Percentiles rank a stretch among this genome's conserved stretches.
These are phyloP conservation scores for Nasonia longicornis DNA, from an alignment of 1,140 invertebrate species.

Conservation along the genomic window DNA sequence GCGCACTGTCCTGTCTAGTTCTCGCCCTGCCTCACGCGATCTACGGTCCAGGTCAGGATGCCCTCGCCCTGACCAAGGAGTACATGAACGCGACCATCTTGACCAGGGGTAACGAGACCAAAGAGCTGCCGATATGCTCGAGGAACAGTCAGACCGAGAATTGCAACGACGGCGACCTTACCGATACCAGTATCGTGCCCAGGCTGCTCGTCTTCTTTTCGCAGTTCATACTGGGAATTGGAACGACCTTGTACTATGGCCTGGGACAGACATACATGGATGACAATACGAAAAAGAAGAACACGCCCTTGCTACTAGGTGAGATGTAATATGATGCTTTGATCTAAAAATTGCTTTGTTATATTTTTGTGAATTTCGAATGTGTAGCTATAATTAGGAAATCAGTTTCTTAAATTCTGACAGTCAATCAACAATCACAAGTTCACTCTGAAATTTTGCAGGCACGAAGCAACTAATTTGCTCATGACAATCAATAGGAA, in stretches of 20 bases:
- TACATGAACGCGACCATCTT: constrained; percentile 62
- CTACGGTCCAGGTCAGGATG: constrained; percentile 75
- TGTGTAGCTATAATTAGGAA: too few relatives aligned
- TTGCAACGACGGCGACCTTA: constrained; percentile 66
- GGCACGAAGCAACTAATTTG: too few relatives aligned
- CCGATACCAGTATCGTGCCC: constrained; percentile 69
- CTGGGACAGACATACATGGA: constrained; percentile 79
- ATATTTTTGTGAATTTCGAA: too few relatives aligned
- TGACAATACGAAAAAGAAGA: constrained; percentile 78
- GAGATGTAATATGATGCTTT: constrained; percentile 1
- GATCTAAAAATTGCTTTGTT: neutral
- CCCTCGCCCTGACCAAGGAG: constrained; percentile 66
- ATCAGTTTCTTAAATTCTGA: too few relatives aligned
- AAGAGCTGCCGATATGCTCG: constrained; percentile 56
- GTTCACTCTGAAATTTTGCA: too few relatives aligned
- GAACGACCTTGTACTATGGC: constrained; percentile 77
- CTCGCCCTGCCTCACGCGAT: constrained; percentile 77
- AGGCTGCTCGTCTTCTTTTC: constrained; percentile 77
- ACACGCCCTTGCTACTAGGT: constrained; percentile 75
- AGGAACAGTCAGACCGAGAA: constrained; percentile 51
- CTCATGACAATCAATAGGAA: too few relatives aligned
- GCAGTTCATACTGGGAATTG: constrained; percentile 78
- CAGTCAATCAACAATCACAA: too few relatives aligned
- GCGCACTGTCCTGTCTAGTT: constrained; percentile 75
- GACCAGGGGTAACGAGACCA: constrained; percentile 44